phyloP scores from a whole-genome alignment of 2,888 invertebrate species.

The Cryptus armator region DNA sequence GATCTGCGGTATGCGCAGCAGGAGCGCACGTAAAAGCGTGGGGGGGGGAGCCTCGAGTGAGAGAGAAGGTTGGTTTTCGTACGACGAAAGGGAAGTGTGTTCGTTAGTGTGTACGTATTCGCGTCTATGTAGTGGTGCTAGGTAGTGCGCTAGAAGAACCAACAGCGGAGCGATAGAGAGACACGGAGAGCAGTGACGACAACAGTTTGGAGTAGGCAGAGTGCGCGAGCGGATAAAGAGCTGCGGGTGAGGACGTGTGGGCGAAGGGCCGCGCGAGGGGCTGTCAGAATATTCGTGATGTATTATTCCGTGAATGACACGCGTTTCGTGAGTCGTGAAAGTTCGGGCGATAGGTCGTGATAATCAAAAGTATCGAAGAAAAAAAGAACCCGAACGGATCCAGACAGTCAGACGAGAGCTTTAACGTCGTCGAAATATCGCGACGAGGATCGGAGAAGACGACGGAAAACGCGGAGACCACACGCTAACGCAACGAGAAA shows the following conservation, averaged over 20 bases:
- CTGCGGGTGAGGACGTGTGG: conserved; percentile 3
- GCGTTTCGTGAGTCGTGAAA: conserved; percentile 27
- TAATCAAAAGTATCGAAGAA: not conserved
- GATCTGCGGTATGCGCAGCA: conserved; percentile 8
- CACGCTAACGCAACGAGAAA: conserved; percentile 12
- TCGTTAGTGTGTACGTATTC: conserved; percentile 16
- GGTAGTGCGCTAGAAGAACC: conserved; percentile 17
- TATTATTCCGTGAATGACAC: conserved; percentile 36
- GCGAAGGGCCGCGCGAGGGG: conserved; percentile 29
- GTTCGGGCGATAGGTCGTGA: not conserved
- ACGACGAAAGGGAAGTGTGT: not conserved
- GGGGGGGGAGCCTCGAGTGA: not conserved
- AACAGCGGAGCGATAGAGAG: conserved; percentile 18
- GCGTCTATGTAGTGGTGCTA: conserved; percentile 1
- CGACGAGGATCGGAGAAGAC: not conserved
- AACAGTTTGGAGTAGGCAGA: conserved; percentile 38
- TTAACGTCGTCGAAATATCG: conserved; percentile 41
- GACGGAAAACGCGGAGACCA: not conserved
- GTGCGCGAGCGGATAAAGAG: conserved; percentile 35
- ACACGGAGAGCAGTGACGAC: conserved; percentile 48
- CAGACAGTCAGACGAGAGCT: conserved; percentile 45
- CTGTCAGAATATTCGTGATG: conserved; percentile 59
- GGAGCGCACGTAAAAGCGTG: not conserved
- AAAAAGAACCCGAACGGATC: not conserved
- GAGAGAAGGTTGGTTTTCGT: not conserved